A percentile compares a stretch with the other conserved stretches of the same genome.
These are phyloP conservation scores for Thyatira batis DNA, from an alignment of 2,888 invertebrate species.

Conservation along the genomic window DNA sequence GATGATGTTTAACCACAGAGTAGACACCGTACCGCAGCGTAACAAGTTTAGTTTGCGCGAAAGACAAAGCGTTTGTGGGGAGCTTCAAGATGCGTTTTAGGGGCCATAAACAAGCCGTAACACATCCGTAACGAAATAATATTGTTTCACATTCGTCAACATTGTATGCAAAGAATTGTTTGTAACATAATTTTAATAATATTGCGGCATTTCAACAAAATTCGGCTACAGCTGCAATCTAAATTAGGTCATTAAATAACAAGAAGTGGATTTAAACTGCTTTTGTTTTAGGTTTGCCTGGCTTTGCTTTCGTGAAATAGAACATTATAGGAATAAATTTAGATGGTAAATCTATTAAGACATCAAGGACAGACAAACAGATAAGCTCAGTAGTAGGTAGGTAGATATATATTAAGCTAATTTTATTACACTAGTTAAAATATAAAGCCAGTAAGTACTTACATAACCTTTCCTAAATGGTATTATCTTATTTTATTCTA, in stretches of 20 bases:
- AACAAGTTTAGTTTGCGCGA: constrained; percentile 35
- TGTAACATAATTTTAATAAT: background rate
- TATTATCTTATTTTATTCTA: constrained; percentile 1
- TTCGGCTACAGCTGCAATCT: too few species aligned
- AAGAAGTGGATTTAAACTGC: too few species aligned
- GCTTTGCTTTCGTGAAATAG: too few species aligned
- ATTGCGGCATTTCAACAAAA: too few species aligned
- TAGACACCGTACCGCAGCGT: constrained; percentile 21
- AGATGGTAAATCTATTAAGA: too few species aligned
- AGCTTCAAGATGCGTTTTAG: constrained; percentile 49
- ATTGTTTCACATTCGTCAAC: constrained; percentile 39
- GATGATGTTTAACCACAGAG: constrained; percentile 24
- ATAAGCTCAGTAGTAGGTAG: too few species aligned
- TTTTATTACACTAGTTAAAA: too few species aligned
- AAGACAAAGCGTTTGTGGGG: constrained; percentile 38
- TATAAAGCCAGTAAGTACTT: background rate
- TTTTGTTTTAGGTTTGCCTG: too few species aligned
- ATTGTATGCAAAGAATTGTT: constrained; percentile 22
- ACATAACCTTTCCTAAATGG: constrained; percentile 3
- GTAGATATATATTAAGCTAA: too few species aligned
- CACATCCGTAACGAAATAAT: constrained; percentile 39
- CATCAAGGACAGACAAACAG: too few species aligned
- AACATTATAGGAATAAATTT: too few species aligned
- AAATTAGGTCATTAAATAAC: too few species aligned
- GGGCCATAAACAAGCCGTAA: constrained; percentile 49